Evolutionary conservation across 2,888 invertebrate species (phyloP).

Genomic region (Parnassius smintheus): DNA sequence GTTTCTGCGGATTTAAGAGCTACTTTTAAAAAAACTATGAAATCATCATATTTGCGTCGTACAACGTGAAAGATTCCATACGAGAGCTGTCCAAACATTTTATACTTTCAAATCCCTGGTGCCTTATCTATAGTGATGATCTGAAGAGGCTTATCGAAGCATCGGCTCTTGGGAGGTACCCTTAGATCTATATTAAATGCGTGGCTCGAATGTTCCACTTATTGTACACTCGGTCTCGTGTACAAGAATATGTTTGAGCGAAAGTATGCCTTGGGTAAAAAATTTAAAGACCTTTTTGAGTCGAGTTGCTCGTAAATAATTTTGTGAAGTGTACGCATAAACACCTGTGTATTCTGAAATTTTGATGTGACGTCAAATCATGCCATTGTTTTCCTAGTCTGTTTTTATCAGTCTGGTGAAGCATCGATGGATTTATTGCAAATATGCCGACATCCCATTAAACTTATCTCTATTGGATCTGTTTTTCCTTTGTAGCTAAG

Average conservation of each 20-base stretch:
- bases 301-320: neutral
- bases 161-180: slow-evolving; percentile 71
- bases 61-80: slow-evolving; percentile 76
- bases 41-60: slow-evolving; percentile 69
- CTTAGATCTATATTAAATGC: slow-evolving; percentile 80
- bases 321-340: neutral
- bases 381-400: slow-evolving; percentile 62
- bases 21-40: slow-evolving; percentile 35
- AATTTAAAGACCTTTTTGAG: slow-evolving; percentile 5
- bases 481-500: slow-evolving; percentile 40
- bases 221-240: neutral
- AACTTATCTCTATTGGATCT: slow-evolving; percentile 59
- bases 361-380: slow-evolving; percentile 70
- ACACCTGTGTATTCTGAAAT: slow-evolving; percentile 38
- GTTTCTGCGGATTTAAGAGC: slow-evolving; percentile 35
- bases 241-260: slow-evolving; percentile 30
- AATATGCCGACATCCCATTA: slow-evolving; percentile 45
- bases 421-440: slow-evolving; percentile 72
- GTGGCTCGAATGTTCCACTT: slow-evolving; percentile 33
- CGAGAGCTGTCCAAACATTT: slow-evolving; percentile 79
- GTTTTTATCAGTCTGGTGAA: slow-evolving; percentile 6
- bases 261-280: slow-evolving; percentile 25
- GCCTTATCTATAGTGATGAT: slow-evolving; percentile 76
- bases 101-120: slow-evolving; percentile 78
- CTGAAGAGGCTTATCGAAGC: slow-evolving; percentile 68